These are phyloP conservation scores for Dromococcyx pavoninus DNA, from an alignment of 2,797 vertebrate species.

Conservation along the genomic window DNA sequence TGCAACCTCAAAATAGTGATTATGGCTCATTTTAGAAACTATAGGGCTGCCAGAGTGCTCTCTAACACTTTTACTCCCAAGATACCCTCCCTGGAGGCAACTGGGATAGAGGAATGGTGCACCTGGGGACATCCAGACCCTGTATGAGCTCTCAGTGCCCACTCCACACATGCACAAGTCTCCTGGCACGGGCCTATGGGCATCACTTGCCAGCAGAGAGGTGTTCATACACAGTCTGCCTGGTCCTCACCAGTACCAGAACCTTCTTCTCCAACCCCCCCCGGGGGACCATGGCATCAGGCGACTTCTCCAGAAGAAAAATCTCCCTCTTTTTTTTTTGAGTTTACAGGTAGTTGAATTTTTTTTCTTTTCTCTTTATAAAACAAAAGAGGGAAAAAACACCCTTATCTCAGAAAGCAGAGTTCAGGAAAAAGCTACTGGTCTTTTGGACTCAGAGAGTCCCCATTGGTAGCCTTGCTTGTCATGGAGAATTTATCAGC, in stretches of 20 bases:
- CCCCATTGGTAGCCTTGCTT: conserved; percentile 60
- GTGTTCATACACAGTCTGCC: neutral
- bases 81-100: neutral
- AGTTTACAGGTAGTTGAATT: neutral
- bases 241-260: neutral
- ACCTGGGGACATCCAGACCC: neutral
- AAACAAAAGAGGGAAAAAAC: conserved; percentile 61
- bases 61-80: neutral
- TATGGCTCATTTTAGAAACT: neutral
- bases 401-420: conserved; percentile 64
- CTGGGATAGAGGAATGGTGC: neutral
- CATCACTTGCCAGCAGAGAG: neutral
- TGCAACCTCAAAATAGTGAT: neutral
- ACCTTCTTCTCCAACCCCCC: neutral
- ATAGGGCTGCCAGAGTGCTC: neutral
- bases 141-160: fast-evolving
- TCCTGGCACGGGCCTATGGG: fast-evolving
- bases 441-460: conserved; percentile 66
- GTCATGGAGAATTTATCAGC: conserved; percentile 84
- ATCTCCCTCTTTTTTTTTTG: neutral
- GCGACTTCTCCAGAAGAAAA: neutral
- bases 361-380: neutral
- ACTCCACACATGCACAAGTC: neutral
- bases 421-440: conserved; percentile 73
- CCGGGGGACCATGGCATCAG: fast-evolving